phyloP scores from a whole-genome alignment of 2,113 vertebrate species.

The Pterocles orientalis region DNA sequence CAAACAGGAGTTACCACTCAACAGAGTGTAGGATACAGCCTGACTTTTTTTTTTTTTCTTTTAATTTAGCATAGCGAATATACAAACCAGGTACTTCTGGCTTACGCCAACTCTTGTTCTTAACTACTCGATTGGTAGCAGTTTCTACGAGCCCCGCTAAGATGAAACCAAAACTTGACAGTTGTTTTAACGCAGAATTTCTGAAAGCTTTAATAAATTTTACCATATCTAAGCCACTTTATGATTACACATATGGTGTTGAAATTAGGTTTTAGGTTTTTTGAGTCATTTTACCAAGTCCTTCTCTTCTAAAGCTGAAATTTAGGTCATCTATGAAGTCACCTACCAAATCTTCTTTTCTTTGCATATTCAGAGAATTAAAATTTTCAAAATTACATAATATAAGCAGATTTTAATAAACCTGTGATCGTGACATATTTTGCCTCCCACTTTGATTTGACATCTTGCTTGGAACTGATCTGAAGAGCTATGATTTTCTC shows the following conservation, averaged over 20 bases:
- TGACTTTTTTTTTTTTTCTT: background rate
- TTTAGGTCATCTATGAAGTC: background rate
- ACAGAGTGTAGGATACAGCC: background rate
- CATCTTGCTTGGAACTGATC: slow-evolving; percentile 33
- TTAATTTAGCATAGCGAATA: background rate
- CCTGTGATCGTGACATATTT: slow-evolving; percentile 13
- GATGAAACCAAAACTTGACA: background rate
- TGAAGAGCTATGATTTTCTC: slow-evolving; percentile 54
- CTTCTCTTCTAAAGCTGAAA: background rate
- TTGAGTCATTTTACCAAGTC: background rate
- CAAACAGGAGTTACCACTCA: background rate
- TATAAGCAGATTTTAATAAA: slow-evolving; percentile 25
- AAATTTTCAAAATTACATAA: slow-evolving; percentile 19
- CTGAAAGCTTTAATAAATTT: background rate
- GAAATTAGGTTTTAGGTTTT: background rate
- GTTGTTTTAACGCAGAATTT: background rate
- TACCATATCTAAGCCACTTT: background rate
- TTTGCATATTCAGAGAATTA: slow-evolving; percentile 26
- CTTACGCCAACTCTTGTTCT: background rate
- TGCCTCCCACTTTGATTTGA: slow-evolving; percentile 62
- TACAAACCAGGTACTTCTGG: background rate
- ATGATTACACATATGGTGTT: background rate
- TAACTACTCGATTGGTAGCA: background rate
- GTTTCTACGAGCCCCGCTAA: background rate
- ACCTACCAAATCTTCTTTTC: background rate